Percentiles rank a stretch among this genome's conserved stretches.
Conservation (phyloP, 1,140 invertebrate species). For the Drosophila nasuta region DNA sequence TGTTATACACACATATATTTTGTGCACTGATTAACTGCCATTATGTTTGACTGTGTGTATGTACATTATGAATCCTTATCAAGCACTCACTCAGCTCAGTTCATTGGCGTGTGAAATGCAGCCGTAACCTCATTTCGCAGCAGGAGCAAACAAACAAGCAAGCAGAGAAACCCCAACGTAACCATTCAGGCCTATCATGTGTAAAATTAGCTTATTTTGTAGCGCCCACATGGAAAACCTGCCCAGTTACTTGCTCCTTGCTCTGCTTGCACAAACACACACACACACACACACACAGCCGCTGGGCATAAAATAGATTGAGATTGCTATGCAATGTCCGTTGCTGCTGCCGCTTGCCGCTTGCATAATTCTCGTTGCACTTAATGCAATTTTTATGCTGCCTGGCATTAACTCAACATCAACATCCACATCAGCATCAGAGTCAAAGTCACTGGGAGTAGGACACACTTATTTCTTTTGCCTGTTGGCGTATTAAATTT, state of each 20-base stretch:
- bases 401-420: slow-evolving; percentile 62
- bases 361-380: slow-evolving; percentile 77
- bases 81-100: slow-evolving; percentile 30
- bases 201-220: slow-evolving; percentile 82
- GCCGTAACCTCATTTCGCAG: slow-evolving; percentile 50
- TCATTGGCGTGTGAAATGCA: slow-evolving; percentile 58
- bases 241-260: slow-evolving; percentile 15
- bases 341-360: slow-evolving; percentile 6
- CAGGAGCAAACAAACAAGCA: slow-evolving; percentile 23
- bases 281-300: slow-evolving; percentile 45
- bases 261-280: slow-evolving; percentile 13
- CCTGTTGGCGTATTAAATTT: slow-evolving; percentile 82
- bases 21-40: slow-evolving; percentile 36
- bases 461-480: slow-evolving; percentile 71
- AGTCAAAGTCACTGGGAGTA: slow-evolving; percentile 14
- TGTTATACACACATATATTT: too few relatives aligned
- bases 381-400: slow-evolving; percentile 81
- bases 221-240: slow-evolving; percentile 55
- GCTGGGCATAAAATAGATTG: slow-evolving; percentile 68
- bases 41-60: slow-evolving; percentile 27
- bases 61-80: slow-evolving; percentile 28
- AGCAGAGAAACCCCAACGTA: slow-evolving; percentile 16
- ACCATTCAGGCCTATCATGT: slow-evolving; percentile 69
- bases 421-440: slow-evolving; percentile 1
- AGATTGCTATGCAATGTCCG: slow-evolving; percentile 34